Base-by-base conservation (phyloP, 1,140 invertebrate species). In the Dendrolimus punctatus region DNA sequence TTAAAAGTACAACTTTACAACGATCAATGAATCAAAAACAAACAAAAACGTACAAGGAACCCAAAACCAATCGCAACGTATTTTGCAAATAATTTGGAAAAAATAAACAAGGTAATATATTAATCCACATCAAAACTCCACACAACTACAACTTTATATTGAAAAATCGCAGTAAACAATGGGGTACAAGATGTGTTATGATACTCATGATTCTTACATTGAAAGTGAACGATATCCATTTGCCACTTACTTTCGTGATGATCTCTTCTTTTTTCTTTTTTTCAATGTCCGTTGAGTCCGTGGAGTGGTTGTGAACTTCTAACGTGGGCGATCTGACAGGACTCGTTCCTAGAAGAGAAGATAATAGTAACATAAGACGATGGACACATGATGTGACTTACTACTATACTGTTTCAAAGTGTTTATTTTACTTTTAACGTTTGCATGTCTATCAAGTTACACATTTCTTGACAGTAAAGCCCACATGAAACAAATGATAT, bases 301-400 rank as follows among this genome's bases (percentile, higher is more conserved):
- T 93, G 73, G 92, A 93, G 90, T 94, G 92, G 74, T 94, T 94
- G 88, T 89, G 75, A 76, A 88, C 77, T 85, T 89, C 73, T 69
- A 90, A 83, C 57, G 85, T 78, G 41, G 91, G 91, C 46, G 91
- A 89, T 61, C 87, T 78, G 38, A 88, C 73, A 55, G 90, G 86
- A 83, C 82, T 85, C 66, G 79, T 76, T 59, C 82, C 82, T 85
- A 71, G 2, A 79, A 80, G 40, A 39, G 55, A 40, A 58, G 8
- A 44, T 39, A 48, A 57, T 8, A 46, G 47, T 9, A 47, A 5
- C 23, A 23, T 23, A 23, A 23, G 23, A 2, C 23, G 1, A 3
- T 23, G 23, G 23, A 23, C 23, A 23, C 23, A 23, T 3, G 23
- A 23, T 23, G 23, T 23, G 23, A 23, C 23, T 23, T 23, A 23